phyloP scores from a whole-genome alignment of 2,888 invertebrate genomes.

The Cantharis rustica region DNA sequence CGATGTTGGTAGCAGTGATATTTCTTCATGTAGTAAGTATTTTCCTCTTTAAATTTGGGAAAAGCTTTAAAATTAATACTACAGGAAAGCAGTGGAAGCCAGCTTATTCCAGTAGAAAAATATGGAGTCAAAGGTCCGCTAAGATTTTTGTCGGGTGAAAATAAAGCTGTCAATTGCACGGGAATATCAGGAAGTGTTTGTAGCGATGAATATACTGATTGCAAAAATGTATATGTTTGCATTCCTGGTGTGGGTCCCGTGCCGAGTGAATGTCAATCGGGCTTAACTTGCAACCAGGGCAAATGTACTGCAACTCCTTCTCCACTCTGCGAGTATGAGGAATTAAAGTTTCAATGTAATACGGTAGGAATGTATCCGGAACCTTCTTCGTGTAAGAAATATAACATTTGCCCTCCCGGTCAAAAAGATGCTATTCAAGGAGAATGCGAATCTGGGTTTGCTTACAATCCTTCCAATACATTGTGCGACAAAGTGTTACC shows the following conservation, averaged over 20 bases:
- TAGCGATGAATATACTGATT: background rate
- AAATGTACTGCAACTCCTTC: background rate
- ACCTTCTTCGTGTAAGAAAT: slow-evolving; percentile 1
- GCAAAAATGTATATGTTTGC: no score
- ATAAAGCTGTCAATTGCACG: background rate
- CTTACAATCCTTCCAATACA: background rate
- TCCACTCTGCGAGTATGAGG: background rate
- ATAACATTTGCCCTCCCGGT: background rate
- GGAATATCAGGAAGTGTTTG: background rate
- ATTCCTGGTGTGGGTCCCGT: background rate
- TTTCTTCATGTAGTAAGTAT: no score
- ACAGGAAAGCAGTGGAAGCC: no score
- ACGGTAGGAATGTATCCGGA: slow-evolving; percentile 2
- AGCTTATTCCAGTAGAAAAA: background rate
- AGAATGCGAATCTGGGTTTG: background rate
- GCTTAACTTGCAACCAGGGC: background rate
- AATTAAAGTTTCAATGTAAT: background rate
- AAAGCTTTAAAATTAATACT: no score
- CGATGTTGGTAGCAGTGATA: no score
- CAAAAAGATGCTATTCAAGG: background rate
- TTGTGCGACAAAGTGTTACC: background rate
- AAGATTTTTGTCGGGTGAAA: background rate
- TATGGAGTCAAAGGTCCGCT: background rate
- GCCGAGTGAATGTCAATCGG: background rate
- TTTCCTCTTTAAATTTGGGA: no score